Evolutionary conservation across 2,797 vertebrate genomes (phyloP), one percentile per base, ranked within the genome.

Genomic region (Neosalanx taihuensis): DNA sequence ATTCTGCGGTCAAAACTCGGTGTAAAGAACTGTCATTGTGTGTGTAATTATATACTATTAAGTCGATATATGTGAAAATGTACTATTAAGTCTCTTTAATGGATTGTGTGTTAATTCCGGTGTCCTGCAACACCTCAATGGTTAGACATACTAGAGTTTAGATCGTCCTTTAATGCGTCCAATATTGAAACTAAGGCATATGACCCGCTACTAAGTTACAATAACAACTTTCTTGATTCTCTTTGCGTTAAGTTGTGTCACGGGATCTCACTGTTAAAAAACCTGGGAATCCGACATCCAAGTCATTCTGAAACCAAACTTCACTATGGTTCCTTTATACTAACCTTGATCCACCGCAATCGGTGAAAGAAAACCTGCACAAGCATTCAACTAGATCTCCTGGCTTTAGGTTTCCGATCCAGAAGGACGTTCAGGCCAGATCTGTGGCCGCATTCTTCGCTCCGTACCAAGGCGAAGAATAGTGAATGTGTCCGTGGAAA

Each of bases 401-500:
- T 29, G 77, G 83, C 88, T 88, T 64, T 26, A 26, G 29, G 59
- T 79, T 77, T 76, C 71, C 65, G 75, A 81, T 70, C 72, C 71
- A 12, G 56, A 63, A 63, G 41, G 33, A 71, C 46, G 83, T 67
- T 76, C 82, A 78, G 90, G 90, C 88, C 81, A 63, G 57, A 74
- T 31, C 31, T 29, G 84, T 86, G 88, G 89, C 87, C 89, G 89
- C 81, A 79, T 81, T 85, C 81, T 81, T 85, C 81, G 85, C 69
- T 83, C 88, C 88, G 85, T 87, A 83, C 79, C 87, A 91, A 58
- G 31, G n/a, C 56, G 20, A 26, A 53, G 33, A 26, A 53, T 35
- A 30, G 84, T 86, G 51, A 56, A 56, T 56, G 51, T 56, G 23
- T 56, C 51, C 51, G 51, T 17, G 6, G 46, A 71, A 71, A 70